phyloP scores from a whole-genome alignment of 1,140 invertebrate species.

The Dufourea novaeangliae region DNA sequence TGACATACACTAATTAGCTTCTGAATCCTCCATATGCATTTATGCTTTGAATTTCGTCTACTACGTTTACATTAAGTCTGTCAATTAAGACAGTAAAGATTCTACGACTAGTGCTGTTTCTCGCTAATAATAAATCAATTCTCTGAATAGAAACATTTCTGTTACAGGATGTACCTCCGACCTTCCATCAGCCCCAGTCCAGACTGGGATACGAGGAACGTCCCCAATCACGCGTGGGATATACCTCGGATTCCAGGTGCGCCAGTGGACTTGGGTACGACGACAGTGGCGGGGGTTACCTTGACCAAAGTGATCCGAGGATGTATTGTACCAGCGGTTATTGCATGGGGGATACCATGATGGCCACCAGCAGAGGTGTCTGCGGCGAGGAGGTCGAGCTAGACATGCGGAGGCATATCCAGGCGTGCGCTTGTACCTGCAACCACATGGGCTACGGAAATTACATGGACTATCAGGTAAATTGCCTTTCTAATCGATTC shows the following conservation, averaged over 20 bases:
- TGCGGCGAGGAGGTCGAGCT: slow-evolving; percentile 84
- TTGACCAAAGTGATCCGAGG: slow-evolving; percentile 78
- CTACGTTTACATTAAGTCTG: too few species aligned
- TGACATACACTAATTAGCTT: too few species aligned
- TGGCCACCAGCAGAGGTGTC: slow-evolving; percentile 77
- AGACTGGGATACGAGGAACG: slow-evolving; percentile 79
- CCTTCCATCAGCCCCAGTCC: slow-evolving; percentile 77
- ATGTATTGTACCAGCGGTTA: slow-evolving; percentile 81
- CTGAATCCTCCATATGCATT: too few species aligned
- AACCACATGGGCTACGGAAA: slow-evolving; percentile 96
- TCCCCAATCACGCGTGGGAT: slow-evolving; percentile 78
- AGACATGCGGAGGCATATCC: slow-evolving; percentile 92
- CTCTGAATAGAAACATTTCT: slow-evolving; percentile 9
- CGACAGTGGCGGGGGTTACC: slow-evolving; percentile 77
- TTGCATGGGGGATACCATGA: slow-evolving; percentile 81
- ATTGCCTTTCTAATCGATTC: slow-evolving; percentile 44
- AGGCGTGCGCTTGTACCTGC: slow-evolving; percentile 92
- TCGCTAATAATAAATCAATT: too few species aligned
- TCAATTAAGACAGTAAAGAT: too few species aligned
- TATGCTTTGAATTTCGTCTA: too few species aligned
- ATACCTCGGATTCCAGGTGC: slow-evolving; percentile 78
- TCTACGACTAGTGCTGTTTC: too few species aligned
- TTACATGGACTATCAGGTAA: slow-evolving; percentile 94
- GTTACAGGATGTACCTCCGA: slow-evolving; percentile 72
- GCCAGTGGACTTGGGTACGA: slow-evolving; percentile 77